Evolutionary conservation across 1,140 invertebrate species (phyloP).

Genomic region (Zaprionus africanus): DNA sequence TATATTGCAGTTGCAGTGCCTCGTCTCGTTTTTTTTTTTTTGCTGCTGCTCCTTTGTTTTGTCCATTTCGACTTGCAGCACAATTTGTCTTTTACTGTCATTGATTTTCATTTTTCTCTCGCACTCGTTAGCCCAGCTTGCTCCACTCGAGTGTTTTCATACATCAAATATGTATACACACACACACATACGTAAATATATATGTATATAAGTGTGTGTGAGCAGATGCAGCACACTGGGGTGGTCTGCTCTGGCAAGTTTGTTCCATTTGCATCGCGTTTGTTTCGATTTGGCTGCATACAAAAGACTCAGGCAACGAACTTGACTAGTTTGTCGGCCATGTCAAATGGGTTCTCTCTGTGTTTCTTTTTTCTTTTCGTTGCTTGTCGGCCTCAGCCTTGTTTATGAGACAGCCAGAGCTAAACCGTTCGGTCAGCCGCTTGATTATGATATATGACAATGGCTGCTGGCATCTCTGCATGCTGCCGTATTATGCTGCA

Average conservation of each 20-base stretch:
- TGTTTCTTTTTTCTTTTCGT: neutral
- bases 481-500: constrained; percentile 13
- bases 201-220: constrained; percentile 1
- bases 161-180: constrained; percentile 12
- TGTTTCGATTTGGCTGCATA: constrained; percentile 37
- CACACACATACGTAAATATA: constrained; percentile 1
- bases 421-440: constrained; percentile 50
- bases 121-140: constrained; percentile 59
- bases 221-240: constrained; percentile 19
- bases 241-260: constrained; percentile 63
- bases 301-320: constrained; percentile 74
- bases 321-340: constrained; percentile 53
- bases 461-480: constrained; percentile 19
- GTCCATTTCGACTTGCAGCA: constrained; percentile 69
- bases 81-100: constrained; percentile 82
- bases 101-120: constrained; percentile 77
- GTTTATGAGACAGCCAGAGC: constrained; percentile 57
- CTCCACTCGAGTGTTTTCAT: constrained; percentile 32
- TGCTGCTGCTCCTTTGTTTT: constrained; percentile 62
- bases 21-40: constrained; percentile 24
- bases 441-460: constrained; percentile 69
- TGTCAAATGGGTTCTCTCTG: constrained; percentile 35
- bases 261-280: constrained; percentile 21
- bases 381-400: constrained; percentile 24
- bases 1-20: constrained; percentile 53